Conservation (phyloP, 1,140 invertebrate genomes). For the Eriocheir sinensis region DNA sequence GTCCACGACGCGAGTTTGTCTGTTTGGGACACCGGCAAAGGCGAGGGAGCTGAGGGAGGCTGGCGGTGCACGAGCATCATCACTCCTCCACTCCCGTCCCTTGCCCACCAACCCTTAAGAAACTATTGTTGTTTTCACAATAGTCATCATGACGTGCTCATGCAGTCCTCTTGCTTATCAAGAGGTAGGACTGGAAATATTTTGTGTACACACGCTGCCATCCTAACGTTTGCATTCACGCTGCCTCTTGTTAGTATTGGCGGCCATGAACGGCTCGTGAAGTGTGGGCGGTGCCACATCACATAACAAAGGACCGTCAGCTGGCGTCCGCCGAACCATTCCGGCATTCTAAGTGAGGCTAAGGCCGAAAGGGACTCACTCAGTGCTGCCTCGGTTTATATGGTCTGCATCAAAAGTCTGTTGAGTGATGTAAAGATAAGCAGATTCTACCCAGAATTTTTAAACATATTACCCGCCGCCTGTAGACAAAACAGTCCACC, state of each 20-base stretch:
- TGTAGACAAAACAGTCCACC: not conserved
- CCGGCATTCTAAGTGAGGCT: conserved; percentile 51
- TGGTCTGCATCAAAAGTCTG: not conserved
- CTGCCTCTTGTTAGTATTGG: not conserved
- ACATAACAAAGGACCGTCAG: conserved; percentile 2
- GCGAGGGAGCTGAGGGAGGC: not conserved
- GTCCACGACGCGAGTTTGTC: not conserved
- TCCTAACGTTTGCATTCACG: not conserved
- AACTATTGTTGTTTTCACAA: not conserved
- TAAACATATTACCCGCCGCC: not conserved
- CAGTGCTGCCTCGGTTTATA: not conserved
- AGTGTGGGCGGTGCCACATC: not conserved
- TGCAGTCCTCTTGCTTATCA: not conserved
- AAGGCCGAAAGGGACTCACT: conserved; percentile 11
- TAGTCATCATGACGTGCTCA: not conserved
- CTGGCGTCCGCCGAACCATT: not conserved
- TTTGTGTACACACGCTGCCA: not conserved
- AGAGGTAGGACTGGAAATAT: not conserved
- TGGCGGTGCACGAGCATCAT: not conserved
- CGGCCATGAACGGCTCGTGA: not conserved
- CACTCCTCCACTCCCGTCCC: not conserved
- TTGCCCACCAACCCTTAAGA: not conserved
- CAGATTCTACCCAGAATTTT: too few relatives aligned
- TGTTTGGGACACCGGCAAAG: not conserved
- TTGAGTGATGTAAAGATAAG: not conserved